Base-by-base conservation (phyloP, 2,888 invertebrate genomes). In the Ophion obscuratus region DNA sequence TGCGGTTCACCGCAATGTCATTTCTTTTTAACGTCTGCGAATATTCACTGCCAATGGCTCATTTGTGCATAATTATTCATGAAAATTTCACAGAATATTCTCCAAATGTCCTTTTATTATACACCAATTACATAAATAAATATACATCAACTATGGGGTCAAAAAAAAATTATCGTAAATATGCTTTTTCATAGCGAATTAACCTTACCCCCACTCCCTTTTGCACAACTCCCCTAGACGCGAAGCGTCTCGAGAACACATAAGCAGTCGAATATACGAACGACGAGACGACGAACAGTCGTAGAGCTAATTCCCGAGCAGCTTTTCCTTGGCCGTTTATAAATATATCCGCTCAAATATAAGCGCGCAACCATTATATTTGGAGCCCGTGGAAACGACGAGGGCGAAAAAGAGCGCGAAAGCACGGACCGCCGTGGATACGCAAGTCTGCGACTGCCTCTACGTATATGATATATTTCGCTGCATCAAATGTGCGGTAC, bases 401-500 rank as follows among this genome's bases (percentile, higher is more conserved):
- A 80, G 62, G 44, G n/a, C 14, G 78, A 68, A 61, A 73, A 73
- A 80, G 57, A 73, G 57, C 61, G 79, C 71, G 71, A 66, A 80
- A 80, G 64, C 44, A 44, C 17, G 14, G 40, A 17, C 11, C 57
- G 17, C 47, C 75, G 24, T 61, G 64, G 20, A 66, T n/a, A 64
- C 73, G 73, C 53, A 53, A 36, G 71, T 59, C 40, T 53, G 57
- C 36, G 67, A 24, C 17, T 40, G 9, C 11, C 64, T 40, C 57
- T 24, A 17, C 66, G 31, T 57, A 20, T 14, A 24, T 14, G 31
- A 74, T 75, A 76, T 61, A 71, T 76, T 76, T 71, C 59, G 61
- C 71, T 57, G 80, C 80, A 66, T 76, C 44, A 68, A 80, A 84
- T 84, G 75, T 80, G 70, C 59, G 44, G 53, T 36, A 24, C 44